Evolutionary conservation across 2,797 vertebrate species (phyloP), one percentile per base, ranked within the genome.

Genomic region (Enteromius thamalakanensis): DNA sequence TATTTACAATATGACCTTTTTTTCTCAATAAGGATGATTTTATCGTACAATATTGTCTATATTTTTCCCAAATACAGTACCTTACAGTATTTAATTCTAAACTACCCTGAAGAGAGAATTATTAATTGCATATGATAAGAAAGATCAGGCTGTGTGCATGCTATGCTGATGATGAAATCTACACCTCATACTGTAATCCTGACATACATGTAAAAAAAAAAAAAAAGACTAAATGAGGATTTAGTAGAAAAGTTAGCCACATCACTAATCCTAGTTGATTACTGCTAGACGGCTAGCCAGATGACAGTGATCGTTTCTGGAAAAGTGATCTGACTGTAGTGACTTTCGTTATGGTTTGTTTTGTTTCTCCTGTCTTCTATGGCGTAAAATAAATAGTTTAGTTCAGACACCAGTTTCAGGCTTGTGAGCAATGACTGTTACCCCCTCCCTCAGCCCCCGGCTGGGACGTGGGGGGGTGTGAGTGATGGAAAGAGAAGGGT

Each of bases 401-500:
- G 34, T 69, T 69, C 23, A 82, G 74, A 42, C 64, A 76, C 71
- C 34, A 55, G 62, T 42, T 82, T 76, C 49, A 32, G 37, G 34
- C 49, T 76, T 76, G 40, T 82, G 62, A 76, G 64, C 62, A 69
- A 82, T 76, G 81, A 76, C 23, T 58, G 34, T 23, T n/a, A 34
- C 10, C 58, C 69, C 76, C 60, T 67, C 76, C 19, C 76, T 67
- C 45, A 19, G 40, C 70, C 80, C 80, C 72, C 4, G 7, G 72
- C 17, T 68, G 72, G 53, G 79, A 75, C 34, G 26, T 51, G 76
- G 77, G 19, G 21, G 77, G 71, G 76, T 29, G 37, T 64, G 64
- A 58, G 82, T 83, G 76, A 85, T 67, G 42, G 51, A 77, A 80
- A 85, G 55, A 70, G 68, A 58, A 64, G 77, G 42, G 86, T 84